Conservation (phyloP, 2,113 vertebrate genomes). For the Craseonycteris thonglongyai region DNA sequence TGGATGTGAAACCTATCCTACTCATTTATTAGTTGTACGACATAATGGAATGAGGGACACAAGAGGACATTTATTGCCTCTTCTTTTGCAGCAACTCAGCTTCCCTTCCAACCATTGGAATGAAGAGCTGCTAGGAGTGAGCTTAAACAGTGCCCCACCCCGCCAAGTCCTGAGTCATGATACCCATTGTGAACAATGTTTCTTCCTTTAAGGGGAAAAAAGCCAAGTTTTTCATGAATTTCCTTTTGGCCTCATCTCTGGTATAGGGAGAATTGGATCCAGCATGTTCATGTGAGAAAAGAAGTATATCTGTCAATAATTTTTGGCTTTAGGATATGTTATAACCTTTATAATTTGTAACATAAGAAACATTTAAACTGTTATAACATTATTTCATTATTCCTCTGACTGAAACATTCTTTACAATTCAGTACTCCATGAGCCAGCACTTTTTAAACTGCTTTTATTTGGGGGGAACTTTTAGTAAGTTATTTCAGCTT, state of each 20-base stretch:
- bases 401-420: not conserved
- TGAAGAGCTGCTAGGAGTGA: not conserved
- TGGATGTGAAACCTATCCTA: not conserved
- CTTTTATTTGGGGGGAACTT: not conserved
- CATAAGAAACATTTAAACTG: not conserved
- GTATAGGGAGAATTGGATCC: not conserved
- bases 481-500: not conserved
- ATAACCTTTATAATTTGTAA: not conserved
- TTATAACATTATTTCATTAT: not conserved
- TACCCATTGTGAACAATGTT: not conserved
- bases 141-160: not conserved
- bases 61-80: not conserved
- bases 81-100: not conserved
- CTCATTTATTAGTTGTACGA: not conserved
- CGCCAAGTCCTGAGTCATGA: not conserved
- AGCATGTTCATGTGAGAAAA: not conserved
- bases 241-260: not conserved
- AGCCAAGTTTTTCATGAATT: not conserved
- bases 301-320: not conserved
- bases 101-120: not conserved
- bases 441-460: not conserved
- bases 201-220: not conserved
- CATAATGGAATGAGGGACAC: not conserved
- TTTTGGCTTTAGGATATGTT: not conserved
- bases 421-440: not conserved